Percentiles rank a stretch among this genome's conserved stretches.
Evolutionary conservation across 2,113 vertebrate genomes (phyloP).

Genomic region (Dromiciops gliroides): DNA sequence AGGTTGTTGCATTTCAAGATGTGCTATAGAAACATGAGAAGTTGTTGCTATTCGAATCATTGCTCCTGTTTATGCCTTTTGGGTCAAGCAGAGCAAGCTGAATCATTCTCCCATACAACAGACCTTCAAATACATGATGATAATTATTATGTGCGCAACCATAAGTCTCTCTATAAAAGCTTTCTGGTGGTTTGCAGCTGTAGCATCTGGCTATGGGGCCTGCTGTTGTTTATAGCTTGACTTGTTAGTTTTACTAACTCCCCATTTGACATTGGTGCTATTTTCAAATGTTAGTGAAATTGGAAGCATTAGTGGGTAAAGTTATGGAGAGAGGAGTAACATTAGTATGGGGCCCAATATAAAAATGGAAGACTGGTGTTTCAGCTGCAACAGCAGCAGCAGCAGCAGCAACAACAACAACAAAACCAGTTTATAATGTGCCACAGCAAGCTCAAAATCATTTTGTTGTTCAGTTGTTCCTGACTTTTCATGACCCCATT

Average conservation of each 20-base stretch:
- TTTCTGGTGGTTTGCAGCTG: too few species aligned
- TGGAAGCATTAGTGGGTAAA: not conserved
- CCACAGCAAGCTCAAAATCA: not conserved
- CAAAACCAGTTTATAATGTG: not conserved
- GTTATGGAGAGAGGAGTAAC: not conserved
- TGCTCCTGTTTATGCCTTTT: not conserved
- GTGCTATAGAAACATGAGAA: not conserved
- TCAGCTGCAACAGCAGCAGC: not conserved
- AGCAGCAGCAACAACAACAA: too few species aligned
- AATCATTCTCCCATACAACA: not conserved
- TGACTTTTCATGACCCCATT: not conserved
- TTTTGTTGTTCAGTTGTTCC: not conserved
- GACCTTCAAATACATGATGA: not conserved
- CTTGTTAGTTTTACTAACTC: not conserved
- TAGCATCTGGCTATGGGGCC: not conserved
- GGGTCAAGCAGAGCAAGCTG: too few species aligned
- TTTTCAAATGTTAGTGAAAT: not conserved
- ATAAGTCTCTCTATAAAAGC: too few species aligned
- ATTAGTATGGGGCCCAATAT: not conserved
- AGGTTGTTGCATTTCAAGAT: not conserved
- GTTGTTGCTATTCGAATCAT: not conserved
- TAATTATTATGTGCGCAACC: too few species aligned
- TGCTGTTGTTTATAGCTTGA: not conserved
- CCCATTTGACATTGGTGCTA: not conserved
- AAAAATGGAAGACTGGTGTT: not conserved